Evolutionary conservation across 2,113 vertebrate species (phyloP).

Genomic region (Pterocles gutturalis): DNA sequence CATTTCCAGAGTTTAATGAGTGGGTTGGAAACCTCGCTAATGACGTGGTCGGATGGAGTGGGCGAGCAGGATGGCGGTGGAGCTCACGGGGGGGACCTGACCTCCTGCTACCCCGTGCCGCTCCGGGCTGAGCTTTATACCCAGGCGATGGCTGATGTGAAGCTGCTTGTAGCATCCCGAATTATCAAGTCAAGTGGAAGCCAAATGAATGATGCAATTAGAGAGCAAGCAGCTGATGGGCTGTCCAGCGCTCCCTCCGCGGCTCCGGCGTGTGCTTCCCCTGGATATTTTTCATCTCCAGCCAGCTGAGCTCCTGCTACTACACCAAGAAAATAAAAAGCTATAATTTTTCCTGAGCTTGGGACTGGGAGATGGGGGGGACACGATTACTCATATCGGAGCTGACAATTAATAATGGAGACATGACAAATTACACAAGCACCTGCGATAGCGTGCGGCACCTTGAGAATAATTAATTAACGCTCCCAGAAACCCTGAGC

Average conservation of each 20-base stretch:
- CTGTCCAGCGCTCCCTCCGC: background rate
- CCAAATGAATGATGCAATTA: background rate
- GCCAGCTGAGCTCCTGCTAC: background rate
- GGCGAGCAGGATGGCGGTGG: rapidly evolving
- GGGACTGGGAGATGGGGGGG: background rate
- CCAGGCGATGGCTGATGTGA: background rate
- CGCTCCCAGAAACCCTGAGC: background rate
- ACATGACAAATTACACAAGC: background rate
- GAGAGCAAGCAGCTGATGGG: background rate
- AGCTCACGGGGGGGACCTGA: rapidly evolving
- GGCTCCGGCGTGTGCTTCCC: background rate
- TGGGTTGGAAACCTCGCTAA: background rate
- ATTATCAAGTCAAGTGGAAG: background rate
- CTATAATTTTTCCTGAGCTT: background rate
- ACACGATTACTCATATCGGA: background rate
- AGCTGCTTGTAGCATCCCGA: background rate
- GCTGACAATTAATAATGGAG: background rate
- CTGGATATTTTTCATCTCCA: background rate
- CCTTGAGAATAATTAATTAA: background rate
- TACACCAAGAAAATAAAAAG: background rate
- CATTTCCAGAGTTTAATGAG: background rate
- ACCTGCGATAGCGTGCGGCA: rapidly evolving
- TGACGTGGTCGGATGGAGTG: background rate
- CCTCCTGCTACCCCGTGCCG: rapidly evolving
- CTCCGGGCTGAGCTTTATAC: background rate